Conservation (phyloP, 1,140 invertebrate genomes). For the Psilanteris sp. region DNA sequence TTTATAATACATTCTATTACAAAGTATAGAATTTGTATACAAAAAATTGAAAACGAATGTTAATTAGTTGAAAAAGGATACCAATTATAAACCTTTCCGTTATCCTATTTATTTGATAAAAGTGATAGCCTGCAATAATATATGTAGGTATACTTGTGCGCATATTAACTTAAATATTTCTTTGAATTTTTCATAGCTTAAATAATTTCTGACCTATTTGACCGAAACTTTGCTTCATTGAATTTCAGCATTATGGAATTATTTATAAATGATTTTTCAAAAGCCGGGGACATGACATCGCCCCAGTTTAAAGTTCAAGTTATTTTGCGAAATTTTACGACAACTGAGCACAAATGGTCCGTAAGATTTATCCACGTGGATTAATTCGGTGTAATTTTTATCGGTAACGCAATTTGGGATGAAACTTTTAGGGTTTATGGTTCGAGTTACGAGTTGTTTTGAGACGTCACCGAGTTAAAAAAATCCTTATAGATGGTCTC, state of each 20-base stretch:
- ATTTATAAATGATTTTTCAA: constrained; percentile 45
- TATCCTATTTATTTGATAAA: too few species aligned
- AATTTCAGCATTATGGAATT: constrained; percentile 17
- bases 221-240: constrained; percentile 11
- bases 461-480: constrained; percentile 4
- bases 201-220: constrained; percentile 18
- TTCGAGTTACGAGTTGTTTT: constrained; percentile 28
- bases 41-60: too few species aligned
- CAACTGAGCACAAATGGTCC: constrained; percentile 30
- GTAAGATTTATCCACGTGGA: constrained; percentile 38
- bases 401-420: constrained; percentile 26
- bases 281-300: constrained; percentile 5
- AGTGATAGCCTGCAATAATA: too few species aligned
- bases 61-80: too few species aligned
- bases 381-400: constrained; percentile 49
- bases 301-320: constrained; percentile 29
- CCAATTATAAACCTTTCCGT: too few species aligned
- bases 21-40: too few species aligned
- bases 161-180: too few species aligned
- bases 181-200: constrained; percentile 1
- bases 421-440: constrained; percentile 10
- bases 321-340: constrained; percentile 38
- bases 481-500: constrained; percentile 25
- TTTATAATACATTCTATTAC: too few species aligned
- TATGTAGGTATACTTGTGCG: too few species aligned